These are phyloP conservation scores for Smittia sp. DNA, from an alignment of 2,888 invertebrate genomes.

Conservation along the genomic window DNA sequence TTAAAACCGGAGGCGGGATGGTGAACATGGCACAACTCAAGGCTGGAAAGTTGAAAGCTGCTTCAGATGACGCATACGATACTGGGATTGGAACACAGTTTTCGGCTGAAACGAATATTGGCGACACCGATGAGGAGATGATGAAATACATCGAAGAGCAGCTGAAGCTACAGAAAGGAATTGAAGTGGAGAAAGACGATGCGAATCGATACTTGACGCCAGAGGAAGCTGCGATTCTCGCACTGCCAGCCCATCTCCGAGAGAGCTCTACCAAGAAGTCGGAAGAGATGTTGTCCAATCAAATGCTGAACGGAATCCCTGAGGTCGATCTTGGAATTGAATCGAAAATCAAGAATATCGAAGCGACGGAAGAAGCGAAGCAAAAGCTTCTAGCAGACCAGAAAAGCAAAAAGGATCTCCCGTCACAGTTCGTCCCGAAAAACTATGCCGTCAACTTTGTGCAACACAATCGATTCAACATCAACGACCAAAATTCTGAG, in stretches of 20 bases:
- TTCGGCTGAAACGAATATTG: constrained; percentile 95
- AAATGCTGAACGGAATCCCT: constrained; percentile 99
- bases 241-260: constrained; percentile 84
- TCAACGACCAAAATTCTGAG: constrained; percentile 70
- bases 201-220: constrained; percentile 70
- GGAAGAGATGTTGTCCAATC: constrained; percentile 99
- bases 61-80: constrained; percentile 79
- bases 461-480: constrained; percentile 94
- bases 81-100: constrained; percentile 95
- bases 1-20: constrained; percentile 77
- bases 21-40: constrained; percentile 84
- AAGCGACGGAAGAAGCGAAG: constrained; percentile 98
- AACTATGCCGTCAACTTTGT: constrained; percentile 99
- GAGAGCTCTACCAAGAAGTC: constrained; percentile 80
- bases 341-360: constrained; percentile 97
- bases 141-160: constrained; percentile 88
- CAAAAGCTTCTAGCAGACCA: constrained; percentile 85
- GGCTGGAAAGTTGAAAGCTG: constrained; percentile 73
- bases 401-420: constrained; percentile 86
- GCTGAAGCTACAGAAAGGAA: constrained; percentile 78
- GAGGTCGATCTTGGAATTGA: constrained; percentile 99
- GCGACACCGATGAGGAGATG: constrained; percentile 99
- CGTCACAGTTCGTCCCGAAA: constrained; percentile 93
- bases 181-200: constrained; percentile 52
- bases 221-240: constrained; percentile 85